Base-by-base conservation (phyloP, 92 coral and sea anemone species). In the Meandrina meandrites region DNA sequence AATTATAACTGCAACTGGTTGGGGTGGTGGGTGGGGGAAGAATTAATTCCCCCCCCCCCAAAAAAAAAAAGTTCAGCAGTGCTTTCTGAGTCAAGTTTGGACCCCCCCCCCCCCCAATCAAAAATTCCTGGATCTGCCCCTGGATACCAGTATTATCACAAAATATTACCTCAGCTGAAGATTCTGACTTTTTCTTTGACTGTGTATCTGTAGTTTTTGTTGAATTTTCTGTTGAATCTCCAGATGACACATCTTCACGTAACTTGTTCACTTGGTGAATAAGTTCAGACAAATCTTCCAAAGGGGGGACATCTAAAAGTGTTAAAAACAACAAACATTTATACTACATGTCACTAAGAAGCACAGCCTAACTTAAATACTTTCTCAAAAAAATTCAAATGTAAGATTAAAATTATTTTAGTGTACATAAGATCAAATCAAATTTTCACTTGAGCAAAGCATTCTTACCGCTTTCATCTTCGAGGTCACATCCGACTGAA, bases 271-370 rank as follows among this genome's bases (percentile, higher is more conserved):
- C 83, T 85, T 94, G 93, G 5, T 89, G 80, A 60, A 95, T 79
- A n/a, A 93, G 86, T 42, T 95, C 98, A 31, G 98, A 89, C 91
- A 95, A 74, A 47, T 95, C 98, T 70, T 95, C 98, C 81, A 94
- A 72, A 45, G 96, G 96, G 31, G 94, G 94, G 16, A 89, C 92
- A 85, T 95, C 98, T 95, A 48, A 28, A 37, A 18, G 37, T 8
- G 66, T 54, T 40, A 82, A 74, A 8, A 30, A 60, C 1, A 15
- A 34, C 27, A 35, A 32, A 35, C 4, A 10, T 27, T 10, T 66
- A 6, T 22, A 2, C 35, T 27, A 11, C 12, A 0, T 66, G 71
- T 27, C 9, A 66, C 34, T 9, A 13, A 66, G 17, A 66, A 14
- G 71, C 12, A 22, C 24, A 24, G 10, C 28, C 69, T 62, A n/a